These are phyloP conservation scores for Autographa gamma DNA, from an alignment of 2,888 invertebrate species.

Conservation along the genomic window DNA sequence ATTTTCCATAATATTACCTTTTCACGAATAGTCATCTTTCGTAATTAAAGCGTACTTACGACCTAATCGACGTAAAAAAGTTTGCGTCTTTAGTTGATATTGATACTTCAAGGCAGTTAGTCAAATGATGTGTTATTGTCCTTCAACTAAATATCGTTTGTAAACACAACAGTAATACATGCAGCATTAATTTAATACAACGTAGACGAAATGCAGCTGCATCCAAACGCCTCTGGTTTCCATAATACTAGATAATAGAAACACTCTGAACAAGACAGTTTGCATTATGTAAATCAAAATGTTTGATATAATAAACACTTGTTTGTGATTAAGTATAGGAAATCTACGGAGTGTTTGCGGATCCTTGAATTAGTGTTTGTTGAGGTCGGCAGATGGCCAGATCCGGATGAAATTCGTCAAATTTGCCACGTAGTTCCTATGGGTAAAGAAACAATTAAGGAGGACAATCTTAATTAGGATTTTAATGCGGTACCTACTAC, in stretches of 20 bases:
- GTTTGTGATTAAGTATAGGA: constrained; percentile 9
- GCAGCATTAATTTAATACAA: background rate
- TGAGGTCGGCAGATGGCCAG: background rate
- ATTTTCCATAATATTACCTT: too few relatives aligned
- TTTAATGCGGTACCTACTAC: too few relatives aligned
- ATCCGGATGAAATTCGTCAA: background rate
- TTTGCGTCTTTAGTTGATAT: too few relatives aligned
- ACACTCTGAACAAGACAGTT: background rate
- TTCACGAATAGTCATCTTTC: too few relatives aligned
- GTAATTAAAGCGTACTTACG: too few relatives aligned
- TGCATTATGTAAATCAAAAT: constrained; percentile 8
- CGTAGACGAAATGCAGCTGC: background rate
- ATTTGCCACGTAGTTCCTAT: too few relatives aligned
- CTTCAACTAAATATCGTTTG: background rate
- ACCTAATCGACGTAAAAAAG: too few relatives aligned
- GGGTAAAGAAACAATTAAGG: too few relatives aligned
- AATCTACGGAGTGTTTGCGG: constrained; percentile 5
- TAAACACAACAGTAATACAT: background rate
- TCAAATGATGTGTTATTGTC: too few relatives aligned
- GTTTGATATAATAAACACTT: constrained; percentile 13
- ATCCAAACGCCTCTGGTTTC: background rate
- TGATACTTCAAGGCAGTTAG: too few relatives aligned
- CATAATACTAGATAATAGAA: background rate
- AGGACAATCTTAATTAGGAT: too few relatives aligned
- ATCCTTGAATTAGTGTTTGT: background rate